phyloP scores from a whole-genome alignment of 2,797 vertebrate genomes.

The Cossypha niveicapilla region DNA sequence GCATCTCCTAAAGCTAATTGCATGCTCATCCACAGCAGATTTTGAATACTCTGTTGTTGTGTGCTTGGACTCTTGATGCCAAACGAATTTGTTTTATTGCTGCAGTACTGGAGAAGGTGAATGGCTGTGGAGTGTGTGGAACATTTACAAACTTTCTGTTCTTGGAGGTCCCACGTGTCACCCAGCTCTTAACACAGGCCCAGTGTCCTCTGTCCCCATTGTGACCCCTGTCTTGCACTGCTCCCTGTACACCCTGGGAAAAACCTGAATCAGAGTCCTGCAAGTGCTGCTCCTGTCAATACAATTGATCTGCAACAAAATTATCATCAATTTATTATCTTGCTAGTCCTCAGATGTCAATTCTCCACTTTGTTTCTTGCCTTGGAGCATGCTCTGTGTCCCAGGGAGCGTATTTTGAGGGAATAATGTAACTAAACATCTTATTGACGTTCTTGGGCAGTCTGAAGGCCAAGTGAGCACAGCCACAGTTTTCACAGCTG shows the following conservation, averaged over 20 bases:
- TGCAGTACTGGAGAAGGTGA: not conserved
- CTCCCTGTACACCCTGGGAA: not conserved
- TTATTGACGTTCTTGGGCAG: accelerated
- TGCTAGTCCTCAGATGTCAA: not conserved
- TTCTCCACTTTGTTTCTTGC: not conserved
- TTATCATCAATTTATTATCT: not conserved
- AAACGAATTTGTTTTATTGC: not conserved
- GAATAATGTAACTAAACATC: not conserved
- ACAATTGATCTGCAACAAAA: not conserved
- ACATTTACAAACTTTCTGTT: not conserved
- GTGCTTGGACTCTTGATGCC: not conserved
- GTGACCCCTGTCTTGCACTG: not conserved
- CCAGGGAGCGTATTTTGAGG: accelerated
- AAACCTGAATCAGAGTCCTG: not conserved
- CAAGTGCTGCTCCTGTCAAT: not conserved
- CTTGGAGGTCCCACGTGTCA: not conserved
- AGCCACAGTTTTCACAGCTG: not conserved
- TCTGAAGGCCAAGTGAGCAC: not conserved
- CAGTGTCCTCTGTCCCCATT: not conserved
- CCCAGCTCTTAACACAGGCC: not conserved
- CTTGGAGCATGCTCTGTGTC: not conserved
- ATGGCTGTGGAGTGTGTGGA: not conserved
- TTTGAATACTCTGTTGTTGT: not conserved
- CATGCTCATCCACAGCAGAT: not conserved
- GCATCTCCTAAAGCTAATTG: not conserved